Percentiles rank a stretch among this genome's conserved stretches.
Conservation (phyloP, 2,113 vertebrate genomes). For the Proterorhinus semilunaris region DNA sequence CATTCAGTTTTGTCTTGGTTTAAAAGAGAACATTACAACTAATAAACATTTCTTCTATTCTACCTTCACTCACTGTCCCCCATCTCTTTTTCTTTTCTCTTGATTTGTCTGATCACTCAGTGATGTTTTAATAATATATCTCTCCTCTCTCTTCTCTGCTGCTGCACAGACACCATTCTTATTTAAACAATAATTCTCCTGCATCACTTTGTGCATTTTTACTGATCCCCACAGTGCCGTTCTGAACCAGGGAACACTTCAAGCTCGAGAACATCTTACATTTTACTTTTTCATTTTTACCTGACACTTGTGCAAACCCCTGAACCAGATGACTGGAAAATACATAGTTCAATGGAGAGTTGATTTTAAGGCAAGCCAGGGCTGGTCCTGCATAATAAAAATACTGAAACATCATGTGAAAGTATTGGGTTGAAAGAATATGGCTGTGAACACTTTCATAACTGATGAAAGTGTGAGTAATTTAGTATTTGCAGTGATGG, state of each 20-base stretch:
- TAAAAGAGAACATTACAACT: too few relatives aligned
- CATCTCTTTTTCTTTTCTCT: background rate
- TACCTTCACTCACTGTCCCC: background rate
- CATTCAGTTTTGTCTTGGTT: too few relatives aligned
- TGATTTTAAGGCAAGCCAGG: too few relatives aligned
- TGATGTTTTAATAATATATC: constrained; percentile 43
- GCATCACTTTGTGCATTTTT: constrained; percentile 22
- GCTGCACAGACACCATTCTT: background rate
- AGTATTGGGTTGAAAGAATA: too few relatives aligned
- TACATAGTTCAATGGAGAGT: too few relatives aligned
- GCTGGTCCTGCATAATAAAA: too few relatives aligned
- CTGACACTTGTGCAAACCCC: background rate
- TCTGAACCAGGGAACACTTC: constrained; percentile 54
- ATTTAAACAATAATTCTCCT: constrained; percentile 1
- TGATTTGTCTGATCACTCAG: background rate
- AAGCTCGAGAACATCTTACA: constrained; percentile 19
- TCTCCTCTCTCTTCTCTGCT: constrained; percentile 28
- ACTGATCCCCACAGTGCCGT: constrained; percentile 46
- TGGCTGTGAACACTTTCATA: too few relatives aligned
- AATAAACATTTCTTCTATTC: background rate
- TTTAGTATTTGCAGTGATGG: too few relatives aligned
- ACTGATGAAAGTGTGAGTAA: too few relatives aligned
- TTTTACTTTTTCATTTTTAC: constrained; percentile 4
- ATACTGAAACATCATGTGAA: too few relatives aligned
- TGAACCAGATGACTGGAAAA: too few relatives aligned